phyloP scores from a whole-genome alignment of 2,888 invertebrate genomes.

The Ochlodes sylvanus region DNA sequence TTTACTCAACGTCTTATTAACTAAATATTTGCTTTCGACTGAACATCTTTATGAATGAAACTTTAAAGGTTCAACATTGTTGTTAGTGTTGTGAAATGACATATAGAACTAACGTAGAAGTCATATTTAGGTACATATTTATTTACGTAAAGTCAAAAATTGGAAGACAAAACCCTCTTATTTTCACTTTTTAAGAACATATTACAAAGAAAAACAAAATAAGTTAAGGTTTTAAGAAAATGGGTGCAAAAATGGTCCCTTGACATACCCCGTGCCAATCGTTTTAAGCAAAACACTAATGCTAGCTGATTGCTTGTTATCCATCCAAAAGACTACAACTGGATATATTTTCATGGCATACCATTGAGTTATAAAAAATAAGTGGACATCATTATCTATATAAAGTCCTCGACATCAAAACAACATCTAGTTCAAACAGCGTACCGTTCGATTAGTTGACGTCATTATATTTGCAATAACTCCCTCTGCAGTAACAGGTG shows the following conservation, averaged over 20 bases:
- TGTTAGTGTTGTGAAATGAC: conserved; percentile 34
- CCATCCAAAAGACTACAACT: too few species aligned
- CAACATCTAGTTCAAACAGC: conserved; percentile 29
- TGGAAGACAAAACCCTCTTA: neutral
- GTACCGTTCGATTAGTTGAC: conserved; percentile 31
- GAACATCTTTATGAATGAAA: conserved; percentile 78
- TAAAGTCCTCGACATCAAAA: conserved; percentile 14
- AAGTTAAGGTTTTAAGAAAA: neutral
- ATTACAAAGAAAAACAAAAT: neutral
- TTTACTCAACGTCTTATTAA: conserved; percentile 58
- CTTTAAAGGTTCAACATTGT: conserved; percentile 64
- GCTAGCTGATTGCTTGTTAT: too few species aligned
- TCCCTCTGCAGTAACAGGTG: conserved; percentile 34
- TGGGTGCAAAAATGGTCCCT: neutral
- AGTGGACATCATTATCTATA: conserved; percentile 1
- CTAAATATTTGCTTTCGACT: conserved; percentile 74
- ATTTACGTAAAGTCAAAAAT: too few species aligned
- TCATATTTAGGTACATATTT: neutral
- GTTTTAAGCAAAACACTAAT: too few species aligned
- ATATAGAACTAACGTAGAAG: neutral
- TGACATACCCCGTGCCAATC: neutral
- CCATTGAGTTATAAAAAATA: neutral
- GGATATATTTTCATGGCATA: neutral
- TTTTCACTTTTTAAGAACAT: neutral
- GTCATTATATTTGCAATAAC: conserved; percentile 37